phyloP scores from a whole-genome alignment of 2,888 invertebrate species.

The Chorisops tibialis region DNA sequence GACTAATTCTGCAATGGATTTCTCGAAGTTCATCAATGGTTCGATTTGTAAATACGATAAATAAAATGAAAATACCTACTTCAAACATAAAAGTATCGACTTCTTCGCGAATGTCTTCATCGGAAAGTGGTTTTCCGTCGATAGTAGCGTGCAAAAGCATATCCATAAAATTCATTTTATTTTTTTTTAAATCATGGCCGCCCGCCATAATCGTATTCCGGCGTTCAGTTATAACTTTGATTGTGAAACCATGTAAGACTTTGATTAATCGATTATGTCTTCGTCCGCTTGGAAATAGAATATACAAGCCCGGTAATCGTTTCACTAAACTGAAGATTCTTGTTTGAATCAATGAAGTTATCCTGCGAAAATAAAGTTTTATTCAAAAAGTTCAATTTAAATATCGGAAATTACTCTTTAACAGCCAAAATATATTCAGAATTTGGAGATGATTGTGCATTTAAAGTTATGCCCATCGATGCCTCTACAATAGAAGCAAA shows the following conservation, averaged over 20 bases:
- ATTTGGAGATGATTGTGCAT: conserved; percentile 10
- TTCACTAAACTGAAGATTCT: not conserved
- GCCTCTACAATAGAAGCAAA: not conserved
- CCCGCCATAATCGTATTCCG: not conserved
- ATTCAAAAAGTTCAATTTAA: not conserved
- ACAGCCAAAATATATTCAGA: conserved; percentile 11
- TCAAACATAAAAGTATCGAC: conserved; percentile 23
- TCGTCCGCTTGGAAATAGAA: not conserved
- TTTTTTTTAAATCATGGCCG: not conserved
- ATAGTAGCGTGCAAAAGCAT: conserved; percentile 6
- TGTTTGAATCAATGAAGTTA: not conserved
- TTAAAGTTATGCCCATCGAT: conserved; percentile 15
- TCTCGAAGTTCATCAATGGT: too few species aligned
- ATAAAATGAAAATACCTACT: too few species aligned
- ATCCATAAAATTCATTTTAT: conserved; percentile 8
- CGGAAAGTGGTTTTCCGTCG: conserved; percentile 1
- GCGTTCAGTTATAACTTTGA: not conserved
- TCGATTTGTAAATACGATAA: too few species aligned
- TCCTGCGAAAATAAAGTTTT: conserved; percentile 1
- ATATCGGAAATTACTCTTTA: conserved; percentile 1
- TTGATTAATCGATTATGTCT: not conserved
- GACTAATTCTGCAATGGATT: too few species aligned
- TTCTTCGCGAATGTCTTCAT: conserved; percentile 21
- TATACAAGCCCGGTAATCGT: not conserved
- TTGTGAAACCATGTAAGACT: conserved; percentile 3